Conservation (phyloP, 2,888 invertebrate genomes). For the Chydorus sphaericus region DNA sequence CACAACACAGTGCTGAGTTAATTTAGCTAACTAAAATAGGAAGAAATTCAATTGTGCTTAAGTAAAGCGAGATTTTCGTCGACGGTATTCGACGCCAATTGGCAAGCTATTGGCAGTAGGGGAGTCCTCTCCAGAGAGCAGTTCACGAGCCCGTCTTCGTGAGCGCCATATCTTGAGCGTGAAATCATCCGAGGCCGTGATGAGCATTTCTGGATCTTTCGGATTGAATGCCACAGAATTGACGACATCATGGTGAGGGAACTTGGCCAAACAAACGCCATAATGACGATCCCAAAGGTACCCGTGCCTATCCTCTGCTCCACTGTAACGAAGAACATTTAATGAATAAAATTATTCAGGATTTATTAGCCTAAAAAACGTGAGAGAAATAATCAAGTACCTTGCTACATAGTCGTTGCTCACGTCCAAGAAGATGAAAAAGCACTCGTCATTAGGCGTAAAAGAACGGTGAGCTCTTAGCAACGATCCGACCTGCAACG, state of each 20-base stretch:
- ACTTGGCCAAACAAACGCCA: slow-evolving; percentile 56
- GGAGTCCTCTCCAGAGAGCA: background rate
- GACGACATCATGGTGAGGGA: slow-evolving; percentile 62
- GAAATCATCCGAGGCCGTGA: slow-evolving; percentile 68
- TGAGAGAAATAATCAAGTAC: slow-evolving; percentile 31
- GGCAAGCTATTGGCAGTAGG: too few relatives aligned
- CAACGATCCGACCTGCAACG: slow-evolving; percentile 50
- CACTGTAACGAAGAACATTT: slow-evolving; percentile 31
- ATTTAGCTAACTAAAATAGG: too few relatives aligned
- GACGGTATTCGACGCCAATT: background rate
- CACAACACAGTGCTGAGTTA: too few relatives aligned
- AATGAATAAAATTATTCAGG: background rate
- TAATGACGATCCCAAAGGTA: slow-evolving; percentile 76
- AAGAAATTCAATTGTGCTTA: too few relatives aligned
- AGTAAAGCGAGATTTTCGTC: background rate
- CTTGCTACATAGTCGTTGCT: slow-evolving; percentile 68
- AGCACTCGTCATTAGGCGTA: slow-evolving; percentile 69
- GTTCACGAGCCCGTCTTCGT: background rate
- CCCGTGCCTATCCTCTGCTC: slow-evolving; percentile 67
- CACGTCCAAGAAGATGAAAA: slow-evolving; percentile 72
- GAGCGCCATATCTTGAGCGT: slow-evolving; percentile 44
- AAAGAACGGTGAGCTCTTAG: slow-evolving; percentile 63
- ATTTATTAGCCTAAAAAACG: background rate
- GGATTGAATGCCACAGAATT: slow-evolving; percentile 77
- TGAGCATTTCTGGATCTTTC: slow-evolving; percentile 57